Conservation (phyloP, 2,888 invertebrate genomes). For the Sinelater perroti region DNA sequence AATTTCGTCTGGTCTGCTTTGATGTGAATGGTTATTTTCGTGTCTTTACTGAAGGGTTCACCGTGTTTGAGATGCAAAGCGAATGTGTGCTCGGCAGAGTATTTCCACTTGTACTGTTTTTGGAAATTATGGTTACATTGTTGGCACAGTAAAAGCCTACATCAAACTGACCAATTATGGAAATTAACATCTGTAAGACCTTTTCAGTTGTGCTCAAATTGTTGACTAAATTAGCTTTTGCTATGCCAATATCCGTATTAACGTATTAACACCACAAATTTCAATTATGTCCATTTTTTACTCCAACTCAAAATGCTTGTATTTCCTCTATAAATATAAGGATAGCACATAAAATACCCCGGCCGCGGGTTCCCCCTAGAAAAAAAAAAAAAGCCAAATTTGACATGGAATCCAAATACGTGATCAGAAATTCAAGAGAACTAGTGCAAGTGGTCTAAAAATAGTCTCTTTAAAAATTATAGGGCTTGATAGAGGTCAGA, state of each 20-base stretch:
- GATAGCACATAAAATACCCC: no score
- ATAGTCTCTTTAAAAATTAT: no score
- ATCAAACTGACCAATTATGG: slow-evolving; percentile 99
- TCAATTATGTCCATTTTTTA: no score
- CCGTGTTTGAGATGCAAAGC: slow-evolving; percentile 82
- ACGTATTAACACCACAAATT: no score
- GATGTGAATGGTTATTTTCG: slow-evolving; percentile 91
- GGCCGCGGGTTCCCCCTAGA: no score
- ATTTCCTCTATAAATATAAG: no score
- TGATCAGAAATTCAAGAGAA: no score
- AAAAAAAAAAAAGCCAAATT: no score
- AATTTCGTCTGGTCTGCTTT: slow-evolving; percentile 88
- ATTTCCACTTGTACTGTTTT: slow-evolving; percentile 98
- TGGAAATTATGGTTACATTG: slow-evolving; percentile 90
- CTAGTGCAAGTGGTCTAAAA: no score
- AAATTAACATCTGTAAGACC: slow-evolving; percentile 98
- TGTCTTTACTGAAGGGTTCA: slow-evolving; percentile 86
- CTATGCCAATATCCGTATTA: slow-evolving; percentile 98
- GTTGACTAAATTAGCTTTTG: slow-evolving; percentile 98
- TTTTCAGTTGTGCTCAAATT: slow-evolving; percentile 99
- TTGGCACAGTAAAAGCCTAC: slow-evolving; percentile 99
- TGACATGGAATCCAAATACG: no score
- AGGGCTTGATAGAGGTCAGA: no score
- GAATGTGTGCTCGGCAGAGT: slow-evolving; percentile 97
- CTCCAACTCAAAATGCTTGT: no score